phyloP scores from a whole-genome alignment of 2,113 vertebrate species.

The Strix aluco region DNA sequence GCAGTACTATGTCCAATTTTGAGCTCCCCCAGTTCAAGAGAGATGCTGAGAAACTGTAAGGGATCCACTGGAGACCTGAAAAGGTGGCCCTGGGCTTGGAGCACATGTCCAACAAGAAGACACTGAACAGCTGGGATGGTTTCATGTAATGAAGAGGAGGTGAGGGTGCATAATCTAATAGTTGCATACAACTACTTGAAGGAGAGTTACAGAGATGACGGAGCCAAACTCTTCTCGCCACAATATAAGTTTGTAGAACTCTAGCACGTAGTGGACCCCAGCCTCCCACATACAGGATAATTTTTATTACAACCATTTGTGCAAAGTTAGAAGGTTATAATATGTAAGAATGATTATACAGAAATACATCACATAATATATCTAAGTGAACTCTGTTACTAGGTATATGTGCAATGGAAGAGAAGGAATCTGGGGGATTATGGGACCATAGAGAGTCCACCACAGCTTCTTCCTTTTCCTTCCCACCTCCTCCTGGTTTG shows the following conservation, averaged over 20 bases:
- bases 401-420: neutral
- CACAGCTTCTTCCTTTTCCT: neutral
- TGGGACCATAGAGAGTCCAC: neutral
- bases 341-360: neutral
- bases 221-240: neutral
- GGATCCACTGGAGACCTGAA: neutral
- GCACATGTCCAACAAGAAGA: rapidly evolving
- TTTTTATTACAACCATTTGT: neutral
- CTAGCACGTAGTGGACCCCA: neutral
- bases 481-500: neutral
- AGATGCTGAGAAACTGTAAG: neutral
- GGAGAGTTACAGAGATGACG: neutral
- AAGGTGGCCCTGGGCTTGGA: neutral
- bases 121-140: neutral
- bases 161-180: neutral
- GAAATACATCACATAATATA: neutral
- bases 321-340: neutral
- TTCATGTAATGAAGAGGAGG: neutral
- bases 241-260: neutral
- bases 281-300: neutral
- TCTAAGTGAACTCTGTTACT: neutral
- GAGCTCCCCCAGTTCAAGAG: neutral
- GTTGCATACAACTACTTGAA: neutral
- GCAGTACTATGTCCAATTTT: neutral
- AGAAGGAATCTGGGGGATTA: neutral